Evolutionary conservation across 2,888 invertebrate species (phyloP).

Genomic region (Theretra japonica): DNA sequence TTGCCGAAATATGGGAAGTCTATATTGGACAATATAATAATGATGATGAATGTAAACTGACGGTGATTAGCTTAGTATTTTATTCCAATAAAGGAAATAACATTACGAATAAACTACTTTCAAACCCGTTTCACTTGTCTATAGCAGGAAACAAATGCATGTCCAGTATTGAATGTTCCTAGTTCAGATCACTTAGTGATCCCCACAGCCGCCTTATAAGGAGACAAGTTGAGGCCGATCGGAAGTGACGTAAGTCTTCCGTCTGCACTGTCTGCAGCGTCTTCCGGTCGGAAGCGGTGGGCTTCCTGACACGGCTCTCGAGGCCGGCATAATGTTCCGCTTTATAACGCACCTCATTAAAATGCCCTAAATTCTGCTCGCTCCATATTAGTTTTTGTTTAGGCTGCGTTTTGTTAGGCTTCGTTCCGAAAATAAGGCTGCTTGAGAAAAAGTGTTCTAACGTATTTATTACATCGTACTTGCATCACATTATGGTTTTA

Average conservation of each 20-base stretch:
- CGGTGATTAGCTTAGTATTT: no score
- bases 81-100: neutral
- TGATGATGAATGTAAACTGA: no score
- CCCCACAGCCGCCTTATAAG: slow-evolving; percentile 39
- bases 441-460: neutral
- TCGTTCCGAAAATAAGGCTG: slow-evolving; percentile 1
- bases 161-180: slow-evolving; percentile 25
- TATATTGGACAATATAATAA: no score
- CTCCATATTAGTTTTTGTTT: neutral
- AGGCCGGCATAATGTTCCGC: slow-evolving; percentile 60
- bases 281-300: slow-evolving; percentile 75
- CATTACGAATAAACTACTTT: neutral
- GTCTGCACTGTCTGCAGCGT: slow-evolving; percentile 56
- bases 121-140: neutral
- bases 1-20: no score
- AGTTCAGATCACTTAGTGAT: slow-evolving; percentile 34
- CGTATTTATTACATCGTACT: no score
- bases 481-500: no score
- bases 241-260: slow-evolving; percentile 67
- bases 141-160: neutral
- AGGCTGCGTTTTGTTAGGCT: neutral
- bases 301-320: slow-evolving; percentile 66
- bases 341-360: slow-evolving; percentile 34
- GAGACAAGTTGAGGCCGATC: slow-evolving; percentile 47
- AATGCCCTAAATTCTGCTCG: slow-evolving; percentile 11